Conservation (phyloP, 2,113 vertebrate genomes). For the Acrocephalus arundinaceus region DNA sequence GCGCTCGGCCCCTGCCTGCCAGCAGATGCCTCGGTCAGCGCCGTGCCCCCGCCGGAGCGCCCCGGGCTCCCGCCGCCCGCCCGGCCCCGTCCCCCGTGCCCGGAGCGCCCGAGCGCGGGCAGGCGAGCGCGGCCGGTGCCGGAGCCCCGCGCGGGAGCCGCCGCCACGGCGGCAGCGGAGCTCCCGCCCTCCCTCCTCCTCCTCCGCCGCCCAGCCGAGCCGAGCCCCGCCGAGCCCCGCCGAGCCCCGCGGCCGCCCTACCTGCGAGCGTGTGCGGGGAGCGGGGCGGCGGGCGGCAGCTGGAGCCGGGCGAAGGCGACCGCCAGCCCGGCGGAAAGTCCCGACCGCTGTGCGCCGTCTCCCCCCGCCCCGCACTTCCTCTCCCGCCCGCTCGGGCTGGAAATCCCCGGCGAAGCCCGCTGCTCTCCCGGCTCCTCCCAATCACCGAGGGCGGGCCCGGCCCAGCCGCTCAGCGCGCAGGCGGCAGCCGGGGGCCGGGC, state of each 20-base stretch:
- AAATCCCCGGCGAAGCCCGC: constrained; percentile 64
- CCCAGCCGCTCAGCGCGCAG: constrained; percentile 25
- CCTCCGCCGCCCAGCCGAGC: background rate
- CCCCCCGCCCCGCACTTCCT: constrained; percentile 66
- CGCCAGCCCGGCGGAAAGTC: constrained; percentile 73
- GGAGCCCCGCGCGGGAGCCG: background rate
- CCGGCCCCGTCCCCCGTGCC: background rate
- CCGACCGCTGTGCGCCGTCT: constrained; percentile 67
- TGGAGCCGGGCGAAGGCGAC: constrained; percentile 29
- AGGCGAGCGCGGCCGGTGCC: background rate
- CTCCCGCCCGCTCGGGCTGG: constrained; percentile 63
- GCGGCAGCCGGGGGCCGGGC: background rate
- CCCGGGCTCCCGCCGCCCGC: background rate
- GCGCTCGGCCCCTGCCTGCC: background rate
- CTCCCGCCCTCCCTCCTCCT: background rate
- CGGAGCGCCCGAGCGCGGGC: background rate
- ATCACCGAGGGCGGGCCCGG: constrained; percentile 22
- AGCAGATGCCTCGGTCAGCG: background rate
- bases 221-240: background rate
- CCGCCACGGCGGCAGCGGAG: background rate
- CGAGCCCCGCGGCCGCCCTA: background rate
- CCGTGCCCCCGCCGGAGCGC: background rate
- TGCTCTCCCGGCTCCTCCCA: constrained; percentile 54
- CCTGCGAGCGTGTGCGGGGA: constrained; percentile 10
- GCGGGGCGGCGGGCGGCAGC: background rate